phyloP scores from a whole-genome alignment of 2,113 vertebrate species.

The Nothoprocta perdicaria region DNA sequence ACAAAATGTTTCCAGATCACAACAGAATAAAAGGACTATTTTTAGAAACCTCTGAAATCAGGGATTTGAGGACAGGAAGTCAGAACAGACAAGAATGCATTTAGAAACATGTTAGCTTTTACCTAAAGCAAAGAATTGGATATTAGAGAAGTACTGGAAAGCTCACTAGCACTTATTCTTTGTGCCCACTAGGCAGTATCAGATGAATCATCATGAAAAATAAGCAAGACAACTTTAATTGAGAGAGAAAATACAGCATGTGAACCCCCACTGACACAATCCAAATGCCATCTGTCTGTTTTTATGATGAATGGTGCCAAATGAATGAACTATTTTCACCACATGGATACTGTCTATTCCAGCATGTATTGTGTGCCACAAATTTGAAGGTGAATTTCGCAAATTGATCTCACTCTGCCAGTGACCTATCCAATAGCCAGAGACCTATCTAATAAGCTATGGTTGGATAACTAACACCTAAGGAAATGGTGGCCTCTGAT shows the following conservation, averaged over 20 bases:
- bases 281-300: conserved; percentile 40
- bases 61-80: neutral
- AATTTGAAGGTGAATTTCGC: conserved; percentile 15
- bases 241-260: neutral
- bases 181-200: neutral
- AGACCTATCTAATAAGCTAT: neutral
- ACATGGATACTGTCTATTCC: conserved; percentile 10
- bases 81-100: neutral
- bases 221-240: neutral
- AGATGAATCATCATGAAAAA: conserved; percentile 26
- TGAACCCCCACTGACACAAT: neutral
- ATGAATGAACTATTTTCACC: conserved; percentile 42
- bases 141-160: neutral
- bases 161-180: neutral
- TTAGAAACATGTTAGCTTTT: conserved; percentile 9
- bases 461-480: neutral
- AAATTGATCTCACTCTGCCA: neutral
- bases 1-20: neutral
- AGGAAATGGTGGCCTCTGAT: neutral
- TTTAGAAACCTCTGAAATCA: too few species aligned
- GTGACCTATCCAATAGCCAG: too few species aligned
- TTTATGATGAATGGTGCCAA: conserved; percentile 45
- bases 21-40: neutral
- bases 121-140: neutral
- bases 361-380: neutral